These are phyloP conservation scores for Melanerpes aurifrons DNA, from an alignment of 2,113 vertebrate genomes.

Conservation along the genomic window DNA sequence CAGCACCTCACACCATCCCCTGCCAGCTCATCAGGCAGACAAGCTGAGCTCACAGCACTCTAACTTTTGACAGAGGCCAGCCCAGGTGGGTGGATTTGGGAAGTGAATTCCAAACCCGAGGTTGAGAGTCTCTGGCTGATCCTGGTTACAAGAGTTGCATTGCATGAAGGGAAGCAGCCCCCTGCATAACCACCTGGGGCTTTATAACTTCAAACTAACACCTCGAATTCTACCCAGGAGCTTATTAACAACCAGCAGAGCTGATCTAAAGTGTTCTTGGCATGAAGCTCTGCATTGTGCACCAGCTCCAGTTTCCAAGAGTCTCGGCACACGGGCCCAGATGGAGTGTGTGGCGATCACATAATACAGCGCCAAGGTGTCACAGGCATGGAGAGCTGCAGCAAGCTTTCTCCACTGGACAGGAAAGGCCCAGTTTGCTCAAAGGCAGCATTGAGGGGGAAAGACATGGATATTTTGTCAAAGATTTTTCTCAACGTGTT, in stretches of 20 bases:
- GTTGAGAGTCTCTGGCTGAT: not conserved
- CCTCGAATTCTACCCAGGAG: constrained; percentile 41
- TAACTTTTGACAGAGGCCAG: not conserved
- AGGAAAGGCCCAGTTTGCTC: constrained; percentile 5
- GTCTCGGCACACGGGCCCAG: not conserved
- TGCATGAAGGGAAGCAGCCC: constrained; percentile 9
- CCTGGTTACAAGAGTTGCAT: not conserved
- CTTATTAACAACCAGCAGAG: constrained; percentile 1
- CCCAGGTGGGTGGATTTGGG: not conserved
- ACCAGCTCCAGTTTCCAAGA: constrained; percentile 30
- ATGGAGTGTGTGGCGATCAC: not conserved
- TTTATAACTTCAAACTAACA: constrained; percentile 40
- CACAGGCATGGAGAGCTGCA: constrained; percentile 13
- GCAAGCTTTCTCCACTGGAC: not conserved
- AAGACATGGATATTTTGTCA: not conserved
- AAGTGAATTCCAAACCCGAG: not conserved
- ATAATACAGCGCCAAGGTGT: not conserved
- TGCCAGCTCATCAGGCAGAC: not conserved
- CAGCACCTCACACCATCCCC: not conserved
- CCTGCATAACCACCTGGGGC: not conserved
- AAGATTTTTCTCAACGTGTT: not conserved
- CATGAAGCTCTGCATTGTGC: not conserved
- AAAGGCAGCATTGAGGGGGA: not conserved
- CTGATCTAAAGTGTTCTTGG: constrained; percentile 38
- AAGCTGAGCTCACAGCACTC: not conserved